Conservation (phyloP, 1,140 invertebrate genomes). For the Saccostrea echinata region DNA sequence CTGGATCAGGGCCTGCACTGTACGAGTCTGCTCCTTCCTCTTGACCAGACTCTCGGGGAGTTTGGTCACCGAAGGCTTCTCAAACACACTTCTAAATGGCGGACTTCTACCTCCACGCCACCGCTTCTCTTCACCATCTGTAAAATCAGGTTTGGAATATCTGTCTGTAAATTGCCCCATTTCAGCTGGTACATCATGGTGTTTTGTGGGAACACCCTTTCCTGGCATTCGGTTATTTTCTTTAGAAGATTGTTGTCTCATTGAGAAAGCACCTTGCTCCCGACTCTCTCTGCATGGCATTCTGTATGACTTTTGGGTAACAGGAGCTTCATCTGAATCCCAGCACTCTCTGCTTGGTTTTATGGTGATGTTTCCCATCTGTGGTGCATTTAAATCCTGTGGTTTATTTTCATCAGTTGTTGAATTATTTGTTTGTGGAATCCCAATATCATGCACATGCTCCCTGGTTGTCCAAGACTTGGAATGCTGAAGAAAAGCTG, state of each 20-base stretch:
- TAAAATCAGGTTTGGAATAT: too few relatives aligned
- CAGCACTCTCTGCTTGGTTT: neutral
- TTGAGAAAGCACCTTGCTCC: neutral
- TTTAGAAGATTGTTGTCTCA: neutral
- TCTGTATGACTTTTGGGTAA: neutral
- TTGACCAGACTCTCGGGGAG: constrained; percentile 33
- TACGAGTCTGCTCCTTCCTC: constrained; percentile 47
- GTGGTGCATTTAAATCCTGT: neutral
- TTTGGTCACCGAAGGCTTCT: constrained; percentile 7
- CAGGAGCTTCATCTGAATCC: neutral
- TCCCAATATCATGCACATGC: neutral
- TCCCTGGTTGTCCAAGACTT: neutral
- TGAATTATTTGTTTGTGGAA: neutral
- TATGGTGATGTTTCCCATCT: neutral
- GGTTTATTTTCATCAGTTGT: neutral
- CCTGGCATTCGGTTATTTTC: neutral
- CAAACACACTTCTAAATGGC: neutral
- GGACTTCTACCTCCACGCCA: neutral
- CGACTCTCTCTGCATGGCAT: neutral
- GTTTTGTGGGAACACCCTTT: neutral
- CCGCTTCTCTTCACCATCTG: neutral
- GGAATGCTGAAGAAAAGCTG: neutral
- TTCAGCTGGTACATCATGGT: neutral
- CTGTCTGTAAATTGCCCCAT: neutral
- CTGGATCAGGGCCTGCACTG: constrained; percentile 47